Base-by-base conservation (phyloP, 2,113 vertebrate species). In the Aldabrachelys gigantea region DNA sequence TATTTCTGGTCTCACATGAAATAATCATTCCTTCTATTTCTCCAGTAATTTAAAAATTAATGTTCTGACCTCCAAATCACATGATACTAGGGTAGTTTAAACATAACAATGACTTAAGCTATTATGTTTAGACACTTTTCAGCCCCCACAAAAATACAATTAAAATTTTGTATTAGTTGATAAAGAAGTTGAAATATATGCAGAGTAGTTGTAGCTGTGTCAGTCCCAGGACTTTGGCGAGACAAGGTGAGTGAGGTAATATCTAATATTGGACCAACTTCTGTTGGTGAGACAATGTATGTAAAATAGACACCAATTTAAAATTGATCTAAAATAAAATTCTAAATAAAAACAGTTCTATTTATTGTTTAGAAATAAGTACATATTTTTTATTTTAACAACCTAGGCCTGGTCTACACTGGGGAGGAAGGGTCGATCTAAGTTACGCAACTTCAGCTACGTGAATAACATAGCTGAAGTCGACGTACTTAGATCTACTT, bases 281-380 rank as follows among this genome's bases (percentile, higher is more conserved):
- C 65, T 69, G 65, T 69, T 19, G 65, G 17, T n/a, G 35, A n/a
- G 65, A 69, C 65, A 21, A 21, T n/a, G n/a, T 69, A 69, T 10
- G 65, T 29, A 62, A 62, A 89, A 86, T 72, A 93, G 44, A 81
- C 53, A 88, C 1, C 6, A 52, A 65, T 72, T 86, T 78, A 91
- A 95, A 84, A 80, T 35, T 82, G 4, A 1, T 82, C 50, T 69
- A 88, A 94, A 92, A 82, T 53, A 72, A 54, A 86, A 86, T 54
- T 10, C 10, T 88, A 82, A 69, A 5, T 57, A 44, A 96, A 93
- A 94, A 85, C 6, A 38, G 38, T 6, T 76, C 11, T 76, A 24
- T 91, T 86, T 69, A 87, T 88, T 91, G 88, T 9, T 24, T 82
- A 92, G 80, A 95, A 90, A 59, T 89, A 88, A n/a, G 38, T 88